These are phyloP conservation scores for Ramazzottius varieornatus DNA, from an alignment of 2,888 invertebrate species.

Conservation along the genomic window DNA sequence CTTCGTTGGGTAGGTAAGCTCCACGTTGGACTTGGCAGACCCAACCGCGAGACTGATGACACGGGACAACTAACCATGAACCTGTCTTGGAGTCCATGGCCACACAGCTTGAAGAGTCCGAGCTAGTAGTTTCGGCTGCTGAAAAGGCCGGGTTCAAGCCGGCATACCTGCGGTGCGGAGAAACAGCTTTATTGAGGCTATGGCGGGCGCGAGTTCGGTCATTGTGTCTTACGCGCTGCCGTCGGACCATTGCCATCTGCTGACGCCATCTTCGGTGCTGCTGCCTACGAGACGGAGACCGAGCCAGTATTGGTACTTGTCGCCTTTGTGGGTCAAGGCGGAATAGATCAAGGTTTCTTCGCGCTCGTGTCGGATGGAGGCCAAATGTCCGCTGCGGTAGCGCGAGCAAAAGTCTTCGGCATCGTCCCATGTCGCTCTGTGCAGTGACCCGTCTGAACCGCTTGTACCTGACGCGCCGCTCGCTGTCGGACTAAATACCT, in stretches of 20 bases:
- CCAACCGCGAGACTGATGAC: neutral
- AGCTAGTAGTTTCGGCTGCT: no score
- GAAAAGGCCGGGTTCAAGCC: no score
- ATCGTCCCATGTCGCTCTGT: neutral
- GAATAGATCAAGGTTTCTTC: neutral
- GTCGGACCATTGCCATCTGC: no score
- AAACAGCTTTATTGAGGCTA: no score
- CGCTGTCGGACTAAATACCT: no score
- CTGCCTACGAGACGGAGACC: no score
- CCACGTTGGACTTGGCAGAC: neutral
- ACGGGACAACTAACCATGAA: neutral
- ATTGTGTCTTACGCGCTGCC: no score
- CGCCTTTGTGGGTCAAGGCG: neutral
- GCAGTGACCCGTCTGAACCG: neutral
- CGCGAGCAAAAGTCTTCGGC: neutral
- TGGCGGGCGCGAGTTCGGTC: no score
- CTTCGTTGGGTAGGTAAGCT: neutral
- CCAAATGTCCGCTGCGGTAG: neutral
- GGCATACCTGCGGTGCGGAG: no score
- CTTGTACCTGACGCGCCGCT: no score
- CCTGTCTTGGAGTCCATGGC: neutral
- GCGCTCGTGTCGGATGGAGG: neutral
- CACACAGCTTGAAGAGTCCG: no score
- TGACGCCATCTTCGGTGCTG: no score
- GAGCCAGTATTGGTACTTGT: neutral